Base-by-base conservation (phyloP, 2,113 vertebrate species). In the Tretioscincus oriximinensis region DNA sequence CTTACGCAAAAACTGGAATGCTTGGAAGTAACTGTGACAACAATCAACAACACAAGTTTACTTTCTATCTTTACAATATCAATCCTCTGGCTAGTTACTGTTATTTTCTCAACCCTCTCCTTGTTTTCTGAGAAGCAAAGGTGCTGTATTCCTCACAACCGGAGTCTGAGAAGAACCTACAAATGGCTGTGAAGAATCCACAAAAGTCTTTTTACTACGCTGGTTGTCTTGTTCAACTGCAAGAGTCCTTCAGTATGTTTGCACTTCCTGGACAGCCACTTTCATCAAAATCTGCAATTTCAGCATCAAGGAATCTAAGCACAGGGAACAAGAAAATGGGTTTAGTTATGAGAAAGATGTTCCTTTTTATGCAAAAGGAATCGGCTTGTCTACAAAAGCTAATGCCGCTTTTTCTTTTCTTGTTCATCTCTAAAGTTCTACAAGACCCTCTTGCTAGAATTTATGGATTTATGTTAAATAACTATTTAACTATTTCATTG, bases 271-370 rank as follows among this genome's bases (percentile, higher is more conserved):
- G 22, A 76, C 75, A 16, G 86, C 68, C 69, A 90, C 88, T 41
- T 88, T 85, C 86, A 90, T 79, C 68, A 89, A 58, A 47, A 89
- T 75, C 76, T 90, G 89, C 63, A 89, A 75, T 70, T 90, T 89
- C 66, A 81, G 26, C 1, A 82, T 89, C 69, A 89, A 29, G 35
- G 41, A 45, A 67, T 89, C 89, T 90, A 84, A 35, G 80, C 18
- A 63, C 29, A 72, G 35, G 73, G 26, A 66, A 35, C 16, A 54
- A 73, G 49, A 60, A 72, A 28, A 58, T 16, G 66, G 5, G 45
- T 18, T 20, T 63, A 7, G 1, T 49, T 64, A 71, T 35, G 66
- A 54, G 70, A 41, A 5, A 41, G 35, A 5, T 41, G 35, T 41
- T 41, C 35, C 35, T 41, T 41, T 41, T 41, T 41, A 41, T 41